Evolutionary conservation across 2,113 vertebrate genomes (phyloP), one percentile per base, ranked within the genome.

Genomic region (Muntiacus muntjak): DNA sequence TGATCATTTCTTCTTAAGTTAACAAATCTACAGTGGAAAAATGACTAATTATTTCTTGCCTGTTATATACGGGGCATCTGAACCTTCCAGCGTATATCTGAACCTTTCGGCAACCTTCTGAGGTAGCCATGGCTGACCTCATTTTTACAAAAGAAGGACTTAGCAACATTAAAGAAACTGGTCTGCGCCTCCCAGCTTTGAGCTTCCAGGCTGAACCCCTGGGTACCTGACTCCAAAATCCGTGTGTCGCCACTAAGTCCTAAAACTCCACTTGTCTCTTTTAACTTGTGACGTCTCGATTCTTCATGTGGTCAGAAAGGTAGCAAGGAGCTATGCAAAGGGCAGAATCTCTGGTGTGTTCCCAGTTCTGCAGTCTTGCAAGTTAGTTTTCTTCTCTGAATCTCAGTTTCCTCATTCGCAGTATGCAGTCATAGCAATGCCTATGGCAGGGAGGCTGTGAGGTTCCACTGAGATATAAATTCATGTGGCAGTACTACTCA

Each of bases 11-110:
- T 87, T 90, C 84, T 96, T 78, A 94, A 92, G 67, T 96, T 52
- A 95, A 91, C n/a, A 95, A 96, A 79, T 85, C 36, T 87, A 43
- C 19, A 58, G 19, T 86, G 88, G 89, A 90, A 96, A 96, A 95
- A 76, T 82, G 43, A 15, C 10, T 33, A 79, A 82, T 71, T 87
- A 76, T 87, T 62, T 13, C 40, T 84, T 89, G 58, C 21, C 50
- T 89, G 60, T 45, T 76, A 36, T 50, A 88, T 81, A 40, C 16
- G 89, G 45, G 78, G 10, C 28, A 85, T 54, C 21, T 21, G 81
- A 82, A 50, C 43, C 33, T 90, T 40, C 47, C 14, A 12, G 71
- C 23, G 15, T 26, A 15, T 76, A 26, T 14, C 23, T 16, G 79
- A 85, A 50, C 45, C 19, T 88, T 54, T n/a, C 6, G 9, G 76